Base-by-base conservation (phyloP, 1,140 invertebrate genomes). In the Neodiprion fabricii region DNA sequence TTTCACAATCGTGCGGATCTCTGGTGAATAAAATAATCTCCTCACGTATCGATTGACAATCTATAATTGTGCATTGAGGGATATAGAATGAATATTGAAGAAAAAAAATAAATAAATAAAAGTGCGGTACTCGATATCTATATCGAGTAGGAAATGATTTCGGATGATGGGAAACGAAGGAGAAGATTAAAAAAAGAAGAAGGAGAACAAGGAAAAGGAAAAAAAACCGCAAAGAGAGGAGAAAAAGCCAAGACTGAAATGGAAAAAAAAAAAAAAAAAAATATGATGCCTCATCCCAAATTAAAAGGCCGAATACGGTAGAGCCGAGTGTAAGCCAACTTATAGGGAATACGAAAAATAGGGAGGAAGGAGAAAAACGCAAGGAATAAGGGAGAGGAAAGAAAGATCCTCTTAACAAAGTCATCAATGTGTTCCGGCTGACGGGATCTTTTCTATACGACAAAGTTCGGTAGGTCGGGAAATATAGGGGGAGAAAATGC, bases 341-440 rank as follows among this genome's bases (percentile, higher is more conserved):
- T 67, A 76, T 11, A 53, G 48, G 17, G 69, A 76, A 70, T 53
- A 72, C 49, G 76, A 77, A 61, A 72, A 76, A 72, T 69, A 72
- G 12, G 73, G 70, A 48, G 49, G 12, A 21, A 67, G 48, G 61
- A 49, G 14, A 61, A 70, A 67, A 73, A 14, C 11, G 71, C 66
- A 50, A 48, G 72, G 73, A 74, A 76, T 28, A 67, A 71, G 71
- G 61, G 70, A 68, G 67, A 49, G 71, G 68, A 48, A 40, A 71
- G 68, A 61, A 61, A 61, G 53, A 61, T 61, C 53, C 53, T 61
- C 74, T 67, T 77, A 77, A 77, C 76, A 77, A 77, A 75, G 76
- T 77, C 76, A 77, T 75, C 76, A 75, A 77, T 77, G 76, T 77
- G 74, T 77, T 75, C 74, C 74, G 74, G 76, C 72, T 74, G 74